Conservation (phyloP, 2,888 invertebrate species). For the Amitus sp. region DNA sequence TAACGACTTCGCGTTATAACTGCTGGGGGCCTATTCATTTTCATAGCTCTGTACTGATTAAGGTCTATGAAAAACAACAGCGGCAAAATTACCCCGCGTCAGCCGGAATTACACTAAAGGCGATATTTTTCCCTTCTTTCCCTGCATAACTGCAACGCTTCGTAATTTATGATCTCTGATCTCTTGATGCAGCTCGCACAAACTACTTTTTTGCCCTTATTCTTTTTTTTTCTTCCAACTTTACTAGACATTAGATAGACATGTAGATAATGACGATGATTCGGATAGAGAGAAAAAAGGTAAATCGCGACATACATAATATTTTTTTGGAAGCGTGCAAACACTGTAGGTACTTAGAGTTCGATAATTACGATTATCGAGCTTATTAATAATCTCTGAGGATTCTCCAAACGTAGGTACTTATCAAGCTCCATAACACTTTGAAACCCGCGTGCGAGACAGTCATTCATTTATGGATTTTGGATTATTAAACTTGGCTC, state of each 20-base stretch:
- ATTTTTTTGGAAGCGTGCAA: not conserved
- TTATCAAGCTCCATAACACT: constrained; percentile 26
- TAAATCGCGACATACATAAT: not conserved
- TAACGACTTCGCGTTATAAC: no score
- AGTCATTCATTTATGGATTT: constrained; percentile 34
- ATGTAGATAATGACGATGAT: no score
- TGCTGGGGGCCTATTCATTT: no score
- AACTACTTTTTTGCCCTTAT: not conserved
- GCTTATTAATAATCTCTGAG: not conserved
- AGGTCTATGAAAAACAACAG: not conserved
- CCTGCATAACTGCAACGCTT: not conserved
- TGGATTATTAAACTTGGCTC: constrained; percentile 34
- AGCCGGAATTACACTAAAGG: not conserved
- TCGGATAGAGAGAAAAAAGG: no score
- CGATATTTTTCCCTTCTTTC: not conserved
- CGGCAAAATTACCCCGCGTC: not conserved
- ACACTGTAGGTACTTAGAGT: not conserved
- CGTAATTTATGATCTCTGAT: constrained; percentile 7
- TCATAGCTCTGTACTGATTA: not conserved
- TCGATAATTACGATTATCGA: not conserved
- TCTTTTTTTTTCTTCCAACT: no score
- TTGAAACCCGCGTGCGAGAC: constrained; percentile 8
- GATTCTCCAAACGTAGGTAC: constrained; percentile 3
- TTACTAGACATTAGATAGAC: no score
- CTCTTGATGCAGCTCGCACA: constrained; percentile 2